Conservation (phyloP, 2,888 invertebrate genomes). For the Cosmia trapezina region DNA sequence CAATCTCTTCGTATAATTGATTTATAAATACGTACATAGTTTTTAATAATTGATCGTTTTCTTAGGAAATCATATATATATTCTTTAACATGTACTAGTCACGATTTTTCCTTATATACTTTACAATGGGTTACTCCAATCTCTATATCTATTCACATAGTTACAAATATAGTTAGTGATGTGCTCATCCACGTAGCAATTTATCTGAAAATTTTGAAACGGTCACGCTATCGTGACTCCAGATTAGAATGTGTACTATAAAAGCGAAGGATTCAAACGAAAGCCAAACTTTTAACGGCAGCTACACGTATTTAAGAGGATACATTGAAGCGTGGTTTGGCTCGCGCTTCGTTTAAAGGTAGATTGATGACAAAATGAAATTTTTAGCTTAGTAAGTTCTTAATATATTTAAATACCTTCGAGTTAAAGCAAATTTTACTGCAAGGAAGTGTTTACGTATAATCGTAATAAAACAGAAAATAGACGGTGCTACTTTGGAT, state of each 20-base stretch:
- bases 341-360: too few species aligned
- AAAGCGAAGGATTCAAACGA: constrained; percentile 31
- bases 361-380: too few species aligned
- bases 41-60: constrained; percentile 31
- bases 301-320: not conserved
- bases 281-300: constrained; percentile 19
- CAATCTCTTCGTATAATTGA: constrained; percentile 48
- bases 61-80: constrained; percentile 32
- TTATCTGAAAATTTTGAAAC: constrained; percentile 53
- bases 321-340: too few species aligned
- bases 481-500: too few species aligned
- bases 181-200: constrained; percentile 36
- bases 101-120: constrained; percentile 46
- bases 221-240: constrained; percentile 44
- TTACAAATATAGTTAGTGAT: constrained; percentile 32
- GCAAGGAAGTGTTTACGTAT: too few species aligned
- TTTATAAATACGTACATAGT: constrained; percentile 32
- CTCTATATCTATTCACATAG: constrained; percentile 40
- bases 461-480: too few species aligned
- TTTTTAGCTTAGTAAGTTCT: too few species aligned
- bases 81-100: constrained; percentile 9
- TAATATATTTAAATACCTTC: too few species aligned
- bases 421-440: too few species aligned
- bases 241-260: constrained; percentile 39
- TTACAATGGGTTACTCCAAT: constrained; percentile 17